These are phyloP conservation scores for Euwallacea fornicatus DNA, from an alignment of 1,140 invertebrate species.

Conservation along the genomic window DNA sequence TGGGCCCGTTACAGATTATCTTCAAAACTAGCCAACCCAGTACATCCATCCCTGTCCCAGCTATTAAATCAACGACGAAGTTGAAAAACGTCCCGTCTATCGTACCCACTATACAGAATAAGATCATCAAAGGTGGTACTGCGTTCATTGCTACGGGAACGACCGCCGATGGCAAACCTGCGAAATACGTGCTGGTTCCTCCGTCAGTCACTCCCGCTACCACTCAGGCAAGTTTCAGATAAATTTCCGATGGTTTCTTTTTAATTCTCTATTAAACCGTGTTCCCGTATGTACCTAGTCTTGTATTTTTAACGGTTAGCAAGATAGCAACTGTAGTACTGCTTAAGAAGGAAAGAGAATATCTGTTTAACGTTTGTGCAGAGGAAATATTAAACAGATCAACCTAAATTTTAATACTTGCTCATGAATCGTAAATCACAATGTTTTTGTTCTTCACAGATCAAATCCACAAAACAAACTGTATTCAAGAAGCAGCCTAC, in stretches of 20 bases:
- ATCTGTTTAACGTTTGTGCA: no score
- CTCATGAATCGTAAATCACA: no score
- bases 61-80: slow-evolving; percentile 3
- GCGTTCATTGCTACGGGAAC: slow-evolving; percentile 27
- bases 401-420: no score
- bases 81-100: slow-evolving; percentile 15
- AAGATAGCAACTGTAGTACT: no score
- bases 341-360: no score
- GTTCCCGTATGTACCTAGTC: no score
- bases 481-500: slow-evolving; percentile 52
- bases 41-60: not conserved
- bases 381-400: no score
- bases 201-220: slow-evolving; percentile 14
- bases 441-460: not conserved
- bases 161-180: slow-evolving; percentile 52
- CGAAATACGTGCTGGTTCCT: slow-evolving; percentile 66
- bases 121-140: slow-evolving; percentile 19
- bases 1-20: slow-evolving; percentile 12
- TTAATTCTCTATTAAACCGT: not conserved
- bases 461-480: slow-evolving; percentile 46
- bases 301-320: no score
- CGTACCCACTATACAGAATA: slow-evolving; percentile 1
- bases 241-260: not conserved
- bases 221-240: slow-evolving; percentile 11
- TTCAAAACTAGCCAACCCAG: slow-evolving; percentile 25